Evolutionary conservation across 2,113 vertebrate genomes (phyloP), one percentile per base, ranked within the genome.

Genomic region (Danionella cerebrum): DNA sequence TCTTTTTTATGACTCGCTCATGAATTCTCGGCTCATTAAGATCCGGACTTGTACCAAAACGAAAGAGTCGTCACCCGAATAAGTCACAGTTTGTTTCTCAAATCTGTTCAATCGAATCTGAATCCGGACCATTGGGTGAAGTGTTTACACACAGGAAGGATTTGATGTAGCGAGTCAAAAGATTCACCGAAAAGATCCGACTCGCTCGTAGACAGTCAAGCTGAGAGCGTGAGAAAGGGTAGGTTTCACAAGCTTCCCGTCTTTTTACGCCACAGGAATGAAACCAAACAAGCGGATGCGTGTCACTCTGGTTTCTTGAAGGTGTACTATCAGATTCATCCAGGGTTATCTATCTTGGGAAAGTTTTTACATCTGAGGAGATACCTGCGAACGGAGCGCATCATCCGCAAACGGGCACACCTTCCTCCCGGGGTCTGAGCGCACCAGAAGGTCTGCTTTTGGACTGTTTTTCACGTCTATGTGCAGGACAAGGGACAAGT

Each of bases 331-430:
- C 25, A 13, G 39, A 44, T 18, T 18, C n/a, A n/a, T n/a, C n/a
- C n/a, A n/a, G n/a, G n/a, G n/a, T n/a, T n/a, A n/a, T n/a, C n/a
- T n/a, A n/a, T n/a, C n/a, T n/a, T n/a, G 21, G 22, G 59, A 53
- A 71, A 65, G 59, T 71, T 71, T 60, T 25, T 38, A 33, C 19
- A 35, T 57, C 14, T 50, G 29, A 38, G 22, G 11, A 55, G 51
- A 44, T 33, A 42, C 11, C 22, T 19, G 16, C 38, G 29, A 24
- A 63, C 59, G 29, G 42, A 33, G 19, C 68, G 48, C 57, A 35
- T 21, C 51, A 25, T 33, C 42, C 50, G 29, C 24, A 52, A 52
- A 12, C 31, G 18, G 25, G 14, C 29, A 24, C 41, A 68, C 42
- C 12, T 57, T 54, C 48, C 16, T 24, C 24, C 14, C 12, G 5